These are phyloP conservation scores for Cylindroiulus punctatus DNA, from an alignment of 2,888 invertebrate species.

Conservation along the genomic window DNA sequence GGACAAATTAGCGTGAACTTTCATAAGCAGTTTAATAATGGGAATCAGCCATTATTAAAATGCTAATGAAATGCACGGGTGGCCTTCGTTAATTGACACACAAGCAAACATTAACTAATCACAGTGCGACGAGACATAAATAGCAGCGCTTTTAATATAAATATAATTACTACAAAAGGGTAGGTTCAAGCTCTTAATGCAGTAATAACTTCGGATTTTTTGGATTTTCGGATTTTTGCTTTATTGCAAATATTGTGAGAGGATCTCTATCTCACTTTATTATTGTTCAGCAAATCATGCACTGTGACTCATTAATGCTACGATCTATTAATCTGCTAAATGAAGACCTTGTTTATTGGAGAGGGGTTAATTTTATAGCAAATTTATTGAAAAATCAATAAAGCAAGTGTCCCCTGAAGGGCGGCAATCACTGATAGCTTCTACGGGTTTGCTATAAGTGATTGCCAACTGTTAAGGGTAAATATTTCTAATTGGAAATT, in stretches of 20 bases:
- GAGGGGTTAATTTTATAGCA: too few species aligned
- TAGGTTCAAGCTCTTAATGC: neutral
- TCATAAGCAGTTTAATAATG: neutral
- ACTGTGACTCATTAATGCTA: too few species aligned
- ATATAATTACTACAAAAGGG: neutral
- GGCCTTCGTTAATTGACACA: neutral
- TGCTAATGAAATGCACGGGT: slow-evolving; percentile 1
- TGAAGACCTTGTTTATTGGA: too few species aligned
- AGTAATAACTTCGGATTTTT: neutral
- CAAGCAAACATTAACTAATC: neutral
- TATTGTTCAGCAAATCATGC: neutral
- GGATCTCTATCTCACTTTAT: neutral
- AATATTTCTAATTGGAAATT: neutral
- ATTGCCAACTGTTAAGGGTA: neutral
- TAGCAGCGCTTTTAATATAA: neutral
- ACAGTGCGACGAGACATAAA: neutral
- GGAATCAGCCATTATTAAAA: neutral
- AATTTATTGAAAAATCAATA: neutral
- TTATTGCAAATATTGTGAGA: neutral
- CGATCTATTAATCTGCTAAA: too few species aligned
- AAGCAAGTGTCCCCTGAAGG: neutral
- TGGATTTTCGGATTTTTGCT: neutral
- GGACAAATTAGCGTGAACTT: neutral
- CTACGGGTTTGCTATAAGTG: neutral
- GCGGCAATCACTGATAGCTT: neutral